These are phyloP conservation scores for Coracias cyanogaster DNA, from an alignment of 2,797 vertebrate species.

Conservation along the genomic window DNA sequence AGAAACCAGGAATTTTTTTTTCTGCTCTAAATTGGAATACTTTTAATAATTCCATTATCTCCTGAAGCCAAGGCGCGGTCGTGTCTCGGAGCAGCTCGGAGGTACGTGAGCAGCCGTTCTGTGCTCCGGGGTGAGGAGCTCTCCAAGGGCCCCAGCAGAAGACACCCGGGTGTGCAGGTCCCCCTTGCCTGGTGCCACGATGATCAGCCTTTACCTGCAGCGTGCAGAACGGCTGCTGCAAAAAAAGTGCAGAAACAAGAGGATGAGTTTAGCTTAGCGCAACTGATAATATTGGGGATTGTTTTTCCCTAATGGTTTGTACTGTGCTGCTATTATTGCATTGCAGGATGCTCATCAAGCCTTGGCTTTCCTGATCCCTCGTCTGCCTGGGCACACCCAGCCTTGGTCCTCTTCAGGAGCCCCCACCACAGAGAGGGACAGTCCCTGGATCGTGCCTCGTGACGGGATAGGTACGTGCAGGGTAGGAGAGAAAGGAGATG, in stretches of 20 bases:
- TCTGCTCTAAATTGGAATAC: neutral
- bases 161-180: fast-evolving
- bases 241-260: neutral
- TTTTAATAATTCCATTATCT: neutral
- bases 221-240: too few relatives aligned
- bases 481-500: neutral
- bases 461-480: fast-evolving
- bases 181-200: fast-evolving
- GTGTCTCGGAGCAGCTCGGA: fast-evolving
- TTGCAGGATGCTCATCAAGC: fast-evolving
- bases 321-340: neutral
- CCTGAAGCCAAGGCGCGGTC: neutral
- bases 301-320: neutral
- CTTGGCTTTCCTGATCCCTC: too few relatives aligned
- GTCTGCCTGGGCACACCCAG: too few relatives aligned
- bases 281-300: neutral
- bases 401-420: too few relatives aligned
- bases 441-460: fast-evolving
- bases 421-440: neutral
- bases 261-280: neutral
- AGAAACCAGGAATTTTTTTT: neutral
- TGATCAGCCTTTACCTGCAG: too few relatives aligned
- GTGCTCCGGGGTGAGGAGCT: neutral
- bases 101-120: fast-evolving
- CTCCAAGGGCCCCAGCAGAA: neutral